These are phyloP conservation scores for Gymnopithys bicolor DNA, from an alignment of 2,797 vertebrate genomes.

Conservation along the genomic window DNA sequence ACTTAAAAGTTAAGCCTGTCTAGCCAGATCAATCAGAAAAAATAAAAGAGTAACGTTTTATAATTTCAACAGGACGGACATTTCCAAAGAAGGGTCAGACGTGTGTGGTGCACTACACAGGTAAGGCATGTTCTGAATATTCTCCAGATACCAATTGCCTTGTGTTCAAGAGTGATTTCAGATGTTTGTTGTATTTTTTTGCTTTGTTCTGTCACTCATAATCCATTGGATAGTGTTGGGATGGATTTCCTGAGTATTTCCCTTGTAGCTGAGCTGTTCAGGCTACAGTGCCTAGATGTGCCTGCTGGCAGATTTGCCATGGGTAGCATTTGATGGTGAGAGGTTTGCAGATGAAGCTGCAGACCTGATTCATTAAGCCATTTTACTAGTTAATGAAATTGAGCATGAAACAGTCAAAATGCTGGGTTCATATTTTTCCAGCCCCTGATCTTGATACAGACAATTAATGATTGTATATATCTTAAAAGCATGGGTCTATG, in stretches of 20 bases:
- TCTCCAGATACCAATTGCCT: background rate
- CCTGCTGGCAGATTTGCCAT: background rate
- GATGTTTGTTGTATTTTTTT: background rate
- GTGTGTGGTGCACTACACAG: slow-evolving; percentile 98
- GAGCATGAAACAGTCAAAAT: background rate
- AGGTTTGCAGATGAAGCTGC: background rate
- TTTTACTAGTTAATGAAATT: background rate
- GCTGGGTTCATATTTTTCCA: background rate
- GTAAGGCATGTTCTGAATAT: slow-evolving; percentile 75
- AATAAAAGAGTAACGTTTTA: slow-evolving; percentile 6
- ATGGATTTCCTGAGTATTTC: background rate
- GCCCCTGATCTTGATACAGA: background rate
- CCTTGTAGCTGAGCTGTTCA: background rate
- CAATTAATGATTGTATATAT: background rate
- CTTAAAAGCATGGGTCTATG: background rate
- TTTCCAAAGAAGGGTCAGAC: slow-evolving; percentile 99
- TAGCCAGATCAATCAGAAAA: background rate
- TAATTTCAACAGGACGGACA: slow-evolving; percentile 88
- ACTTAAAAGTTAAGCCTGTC: background rate
- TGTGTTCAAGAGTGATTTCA: background rate
- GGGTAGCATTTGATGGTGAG: rapidly evolving
- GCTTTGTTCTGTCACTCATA: background rate
- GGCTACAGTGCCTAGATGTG: background rate
- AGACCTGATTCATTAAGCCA: background rate
- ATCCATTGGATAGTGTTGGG: background rate